Conservation (phyloP, 2,888 invertebrate genomes). For the Synanthedon vespiformis region DNA sequence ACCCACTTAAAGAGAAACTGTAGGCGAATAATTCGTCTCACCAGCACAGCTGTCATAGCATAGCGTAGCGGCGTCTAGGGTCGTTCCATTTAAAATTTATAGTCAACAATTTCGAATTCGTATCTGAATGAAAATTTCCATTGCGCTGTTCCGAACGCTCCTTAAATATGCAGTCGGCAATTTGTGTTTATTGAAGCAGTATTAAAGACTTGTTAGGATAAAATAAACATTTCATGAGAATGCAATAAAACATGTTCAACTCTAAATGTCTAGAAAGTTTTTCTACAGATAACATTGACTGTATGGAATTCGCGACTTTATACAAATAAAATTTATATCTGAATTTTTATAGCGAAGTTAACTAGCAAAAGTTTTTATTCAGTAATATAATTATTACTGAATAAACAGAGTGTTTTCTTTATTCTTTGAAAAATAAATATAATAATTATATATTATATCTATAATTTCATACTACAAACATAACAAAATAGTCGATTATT, state of each 20-base stretch:
- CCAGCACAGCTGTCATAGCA: constrained; percentile 6
- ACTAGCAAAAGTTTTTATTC: no score
- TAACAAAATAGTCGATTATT: no score
- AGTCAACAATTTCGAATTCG: constrained; percentile 29
- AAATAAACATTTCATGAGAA: not conserved
- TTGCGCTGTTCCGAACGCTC: constrained; percentile 13
- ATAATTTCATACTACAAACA: no score
- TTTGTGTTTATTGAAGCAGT: constrained; percentile 19
- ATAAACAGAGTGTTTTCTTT: no score
- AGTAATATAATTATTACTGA: no score
- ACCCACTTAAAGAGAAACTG: constrained; percentile 2
- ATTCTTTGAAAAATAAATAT: no score
- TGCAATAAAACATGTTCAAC: not conserved
- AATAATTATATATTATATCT: no score
- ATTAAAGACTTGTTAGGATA: not conserved
- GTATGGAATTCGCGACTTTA: no score
- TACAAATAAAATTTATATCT: no score
- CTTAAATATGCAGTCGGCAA: constrained; percentile 28
- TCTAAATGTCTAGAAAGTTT: no score
- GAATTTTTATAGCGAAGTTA: no score
- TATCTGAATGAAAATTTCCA: constrained; percentile 25
- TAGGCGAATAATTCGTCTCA: constrained; percentile 4
- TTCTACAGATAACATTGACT: no score
- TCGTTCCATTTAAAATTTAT: constrained; percentile 36
- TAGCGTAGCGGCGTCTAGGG: constrained; percentile 13